Evolutionary conservation across 2,113 vertebrate genomes (phyloP), one percentile per base, ranked within the genome.

Genomic region (Phaethornis superciliosus): DNA sequence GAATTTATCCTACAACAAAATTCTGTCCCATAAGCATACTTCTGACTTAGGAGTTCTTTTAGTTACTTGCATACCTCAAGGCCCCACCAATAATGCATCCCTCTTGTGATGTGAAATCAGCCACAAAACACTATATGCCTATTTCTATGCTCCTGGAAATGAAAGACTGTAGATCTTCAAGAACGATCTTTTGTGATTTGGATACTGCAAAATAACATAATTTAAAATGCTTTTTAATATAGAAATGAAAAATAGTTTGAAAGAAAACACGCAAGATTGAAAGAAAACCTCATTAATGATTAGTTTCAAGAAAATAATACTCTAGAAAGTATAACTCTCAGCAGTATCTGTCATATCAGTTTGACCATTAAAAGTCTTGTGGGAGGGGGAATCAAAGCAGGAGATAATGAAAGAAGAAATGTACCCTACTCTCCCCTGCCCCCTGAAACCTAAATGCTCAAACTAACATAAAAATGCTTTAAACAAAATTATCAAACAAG

Each of bases 401-500:
- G 32, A 96, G 51, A 85, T n/a, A 86, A 95, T 8, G 15, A 32
- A 94, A 94, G 40, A 91, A 89, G 68, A 86, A 85, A 92, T 16
- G 12, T 18, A 88, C 19, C 12, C 24, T 20, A 18, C 4, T 1
- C 19, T 19, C 33, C 28, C 16, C 28, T 52, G 85, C 89, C 60
- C 79, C 46, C 46, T 47, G 21, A 90, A 89, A 63, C 89, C 32
- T 91, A 94, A 95, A 90, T 65, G 54, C 37, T 62, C 33, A 63
- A 96, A 68, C 52, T 96, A 97, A 96, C 19, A 20, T 71, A 88
- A 72, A 96, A 92, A 94, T 71, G 77, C 76, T 97, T 97, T 94
- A 84, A 97, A 96, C 51, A 96, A 97, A 96, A 95, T 96, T 96
- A 97, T 90, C 88, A 96, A 95, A 88, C 54, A 94, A 93, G 93